These are phyloP conservation scores for Batillaria attramentaria DNA, from an alignment of 1,140 invertebrate species.

Conservation along the genomic window DNA sequence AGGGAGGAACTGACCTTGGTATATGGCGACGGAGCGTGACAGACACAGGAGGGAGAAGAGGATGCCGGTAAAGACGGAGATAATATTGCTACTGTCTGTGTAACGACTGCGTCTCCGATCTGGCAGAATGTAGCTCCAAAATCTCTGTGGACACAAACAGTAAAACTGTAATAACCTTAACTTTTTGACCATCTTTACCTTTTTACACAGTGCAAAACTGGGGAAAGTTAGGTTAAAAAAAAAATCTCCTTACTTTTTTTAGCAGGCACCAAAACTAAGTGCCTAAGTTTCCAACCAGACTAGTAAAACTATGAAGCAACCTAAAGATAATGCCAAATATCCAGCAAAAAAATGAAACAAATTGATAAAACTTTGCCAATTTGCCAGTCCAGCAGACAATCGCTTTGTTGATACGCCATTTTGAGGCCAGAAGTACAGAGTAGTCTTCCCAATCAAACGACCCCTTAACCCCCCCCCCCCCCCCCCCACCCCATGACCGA, in stretches of 20 bases:
- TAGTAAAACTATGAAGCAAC: background rate
- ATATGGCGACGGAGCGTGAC: constrained; percentile 72
- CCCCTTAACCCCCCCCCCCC: background rate
- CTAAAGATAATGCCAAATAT: background rate
- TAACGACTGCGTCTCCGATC: constrained; percentile 78
- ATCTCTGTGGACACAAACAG: constrained; percentile 68
- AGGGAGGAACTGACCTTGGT: constrained; percentile 74
- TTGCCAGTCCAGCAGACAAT: background rate
- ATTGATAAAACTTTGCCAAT: background rate
- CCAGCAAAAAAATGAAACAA: background rate
- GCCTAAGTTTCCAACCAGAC: background rate
- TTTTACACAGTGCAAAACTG: background rate
- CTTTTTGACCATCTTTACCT: too few species aligned
- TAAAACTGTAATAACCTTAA: too few species aligned
- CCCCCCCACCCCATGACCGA: too few species aligned
- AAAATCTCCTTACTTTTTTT: background rate
- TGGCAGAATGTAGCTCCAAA: constrained; percentile 80
- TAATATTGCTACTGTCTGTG: constrained; percentile 78
- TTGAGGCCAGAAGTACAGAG: background rate
- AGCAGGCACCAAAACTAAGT: background rate
- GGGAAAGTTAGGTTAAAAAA: background rate
- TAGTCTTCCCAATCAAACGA: background rate
- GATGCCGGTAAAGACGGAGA: constrained; percentile 79
- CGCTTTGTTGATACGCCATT: background rate
- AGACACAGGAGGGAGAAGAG: constrained; percentile 76